A percentile compares a stretch with the other conserved stretches of the same genome.
Conservation (phyloP, 2,888 invertebrate genomes). For the Calameuta idolon region DNA sequence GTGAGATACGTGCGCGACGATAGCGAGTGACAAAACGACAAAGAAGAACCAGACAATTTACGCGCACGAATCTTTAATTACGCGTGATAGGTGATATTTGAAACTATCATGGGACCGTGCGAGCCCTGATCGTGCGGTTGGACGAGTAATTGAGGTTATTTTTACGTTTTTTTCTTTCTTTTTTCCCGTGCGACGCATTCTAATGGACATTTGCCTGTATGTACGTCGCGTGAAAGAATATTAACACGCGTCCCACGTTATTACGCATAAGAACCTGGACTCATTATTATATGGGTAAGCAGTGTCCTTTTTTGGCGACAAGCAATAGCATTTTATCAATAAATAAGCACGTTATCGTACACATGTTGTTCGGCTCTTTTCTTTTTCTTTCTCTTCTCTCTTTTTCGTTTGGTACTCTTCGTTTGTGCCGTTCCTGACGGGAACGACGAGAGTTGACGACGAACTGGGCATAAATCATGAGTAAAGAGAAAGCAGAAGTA, state of each 20-base stretch:
- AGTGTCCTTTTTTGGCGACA: background rate
- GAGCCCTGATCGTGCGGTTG: background rate
- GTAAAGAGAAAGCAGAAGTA: constrained; percentile 19
- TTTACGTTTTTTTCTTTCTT: background rate
- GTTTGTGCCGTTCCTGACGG: background rate
- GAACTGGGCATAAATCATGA: constrained; percentile 33
- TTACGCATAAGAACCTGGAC: background rate
- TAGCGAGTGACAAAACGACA: background rate
- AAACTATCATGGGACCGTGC: background rate
- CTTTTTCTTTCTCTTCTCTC: background rate
- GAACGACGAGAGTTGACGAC: background rate
- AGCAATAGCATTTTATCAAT: background rate
- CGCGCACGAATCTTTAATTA: background rate
- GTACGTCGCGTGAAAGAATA: background rate
- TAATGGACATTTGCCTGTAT: background rate
- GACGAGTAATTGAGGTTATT: background rate
- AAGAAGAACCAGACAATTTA: constrained; percentile 1
- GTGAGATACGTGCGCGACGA: constrained; percentile 11
- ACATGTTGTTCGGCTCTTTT: background rate
- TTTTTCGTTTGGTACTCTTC: background rate
- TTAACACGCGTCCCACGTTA: background rate
- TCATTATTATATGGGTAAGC: background rate
- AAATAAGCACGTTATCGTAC: background rate
- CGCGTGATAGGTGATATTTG: background rate
- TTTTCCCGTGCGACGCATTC: background rate